A percentile compares a stretch with the other conserved stretches of the same genome.
Conservation (phyloP, 2,113 vertebrate species). For the Notarius lentiginosus region DNA sequence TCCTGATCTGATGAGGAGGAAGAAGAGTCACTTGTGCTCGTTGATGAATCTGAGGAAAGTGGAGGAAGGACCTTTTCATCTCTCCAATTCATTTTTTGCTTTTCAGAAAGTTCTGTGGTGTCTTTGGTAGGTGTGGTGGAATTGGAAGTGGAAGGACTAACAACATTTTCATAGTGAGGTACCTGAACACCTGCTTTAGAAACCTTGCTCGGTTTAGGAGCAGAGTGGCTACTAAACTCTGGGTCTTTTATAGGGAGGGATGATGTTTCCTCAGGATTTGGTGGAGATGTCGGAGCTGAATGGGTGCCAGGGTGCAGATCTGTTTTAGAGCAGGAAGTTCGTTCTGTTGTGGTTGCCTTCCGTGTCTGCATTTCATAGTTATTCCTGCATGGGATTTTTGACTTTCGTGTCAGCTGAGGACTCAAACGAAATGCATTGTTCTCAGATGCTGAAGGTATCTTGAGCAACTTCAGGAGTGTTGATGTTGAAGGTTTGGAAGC, state of each 20-base stretch:
- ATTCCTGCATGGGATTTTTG: slow-evolving; percentile 88
- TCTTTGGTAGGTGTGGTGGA: slow-evolving; percentile 57
- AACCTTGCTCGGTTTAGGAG: slow-evolving; percentile 34
- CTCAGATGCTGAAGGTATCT: slow-evolving; percentile 78
- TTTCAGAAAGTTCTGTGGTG: slow-evolving; percentile 36
- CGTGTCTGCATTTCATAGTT: slow-evolving; percentile 82
- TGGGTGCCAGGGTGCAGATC: slow-evolving; percentile 71
- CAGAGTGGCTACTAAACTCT: slow-evolving; percentile 38
- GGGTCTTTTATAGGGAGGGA: slow-evolving; percentile 56
- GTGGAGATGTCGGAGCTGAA: slow-evolving; percentile 75
- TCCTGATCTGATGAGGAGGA: slow-evolving; percentile 65
- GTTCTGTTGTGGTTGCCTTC: slow-evolving; percentile 69
- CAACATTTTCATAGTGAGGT: slow-evolving; percentile 73
- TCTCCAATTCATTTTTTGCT: slow-evolving; percentile 13
- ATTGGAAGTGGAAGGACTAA: slow-evolving; percentile 52
- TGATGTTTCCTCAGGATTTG: slow-evolving; percentile 64
- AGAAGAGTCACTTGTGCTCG: slow-evolving; percentile 50
- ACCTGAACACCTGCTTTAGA: slow-evolving; percentile 45
- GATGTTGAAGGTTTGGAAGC: slow-evolving; percentile 68
- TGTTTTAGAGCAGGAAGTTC: slow-evolving; percentile 63
- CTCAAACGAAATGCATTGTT: slow-evolving; percentile 80
- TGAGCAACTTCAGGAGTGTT: slow-evolving; percentile 85
- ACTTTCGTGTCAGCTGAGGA: slow-evolving; percentile 86
- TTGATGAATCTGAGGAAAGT: slow-evolving; percentile 42
- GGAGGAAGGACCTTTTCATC: slow-evolving; percentile 33